Percentiles rank a stretch among this genome's conserved stretches.
Conservation (phyloP, 2,888 invertebrate species). For the Maniola hyperantus region DNA sequence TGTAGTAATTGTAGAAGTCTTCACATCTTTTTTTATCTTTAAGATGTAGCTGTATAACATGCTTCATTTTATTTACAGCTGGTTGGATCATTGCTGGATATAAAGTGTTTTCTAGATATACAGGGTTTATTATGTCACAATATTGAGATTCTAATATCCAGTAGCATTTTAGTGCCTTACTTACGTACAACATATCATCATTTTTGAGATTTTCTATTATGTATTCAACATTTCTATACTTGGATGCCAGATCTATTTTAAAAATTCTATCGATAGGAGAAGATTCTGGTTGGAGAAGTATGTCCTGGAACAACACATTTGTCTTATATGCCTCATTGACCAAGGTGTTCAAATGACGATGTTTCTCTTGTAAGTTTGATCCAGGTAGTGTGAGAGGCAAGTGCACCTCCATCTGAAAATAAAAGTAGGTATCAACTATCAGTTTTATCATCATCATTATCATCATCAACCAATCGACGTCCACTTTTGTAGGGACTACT, state of each 20-base stretch:
- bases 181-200: constrained; percentile 63
- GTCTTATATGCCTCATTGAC: constrained; percentile 45
- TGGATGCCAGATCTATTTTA: constrained; percentile 63
- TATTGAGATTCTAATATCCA: constrained; percentile 57
- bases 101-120: constrained; percentile 54
- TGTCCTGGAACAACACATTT: constrained; percentile 34
- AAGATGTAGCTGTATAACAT: constrained; percentile 53
- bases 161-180: constrained; percentile 56
- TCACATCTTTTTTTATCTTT: constrained; percentile 51
- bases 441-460: no score
- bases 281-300: constrained; percentile 47
- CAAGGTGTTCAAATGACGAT: constrained; percentile 51
- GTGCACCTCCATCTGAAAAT: constrained; percentile 40
- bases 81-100: constrained; percentile 60
- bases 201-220: constrained; percentile 58
- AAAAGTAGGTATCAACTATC: constrained; percentile 3
- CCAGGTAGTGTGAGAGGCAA: constrained; percentile 53
- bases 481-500: no score
- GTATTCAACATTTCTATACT: constrained; percentile 53
- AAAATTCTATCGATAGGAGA: constrained; percentile 57
- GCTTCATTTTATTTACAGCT: constrained; percentile 59
- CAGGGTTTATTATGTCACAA: constrained; percentile 54
- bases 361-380: constrained; percentile 54
- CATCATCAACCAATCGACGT: no score
- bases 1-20: constrained; percentile 59